These are phyloP conservation scores for Poeciliopsis retropinna DNA, from an alignment of 2,113 vertebrate species.

Conservation along the genomic window DNA sequence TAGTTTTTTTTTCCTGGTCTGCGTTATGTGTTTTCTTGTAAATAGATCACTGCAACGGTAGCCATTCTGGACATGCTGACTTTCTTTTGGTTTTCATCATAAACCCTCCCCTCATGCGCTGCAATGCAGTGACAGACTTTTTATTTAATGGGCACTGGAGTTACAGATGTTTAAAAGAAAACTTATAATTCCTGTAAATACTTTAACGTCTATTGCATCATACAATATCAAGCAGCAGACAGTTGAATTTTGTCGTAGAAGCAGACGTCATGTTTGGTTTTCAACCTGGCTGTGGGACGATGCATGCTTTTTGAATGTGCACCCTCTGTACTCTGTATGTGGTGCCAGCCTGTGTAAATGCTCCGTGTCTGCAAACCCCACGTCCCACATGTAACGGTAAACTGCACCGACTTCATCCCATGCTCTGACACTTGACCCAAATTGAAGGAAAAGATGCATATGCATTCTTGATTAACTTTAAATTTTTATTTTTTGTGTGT, in stretches of 20 bases:
- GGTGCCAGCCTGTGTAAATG: slow-evolving; percentile 70
- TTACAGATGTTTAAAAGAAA: slow-evolving; percentile 52
- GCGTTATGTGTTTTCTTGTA: slow-evolving; percentile 77
- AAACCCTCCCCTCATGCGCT: slow-evolving; percentile 35
- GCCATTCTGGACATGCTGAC: slow-evolving; percentile 47
- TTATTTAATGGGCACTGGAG: slow-evolving; percentile 66
- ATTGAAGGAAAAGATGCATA: slow-evolving; percentile 59
- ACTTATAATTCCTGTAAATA: slow-evolving; percentile 73
- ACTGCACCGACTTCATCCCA: background rate
- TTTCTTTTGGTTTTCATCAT: slow-evolving; percentile 37
- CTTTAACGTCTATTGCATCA: slow-evolving; percentile 59
- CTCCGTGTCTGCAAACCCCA: slow-evolving; percentile 59
- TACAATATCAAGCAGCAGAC: slow-evolving; percentile 58
- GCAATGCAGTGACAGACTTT: slow-evolving; percentile 47
- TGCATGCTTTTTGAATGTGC: slow-evolving; percentile 77
- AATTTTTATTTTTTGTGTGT: slow-evolving; percentile 26
- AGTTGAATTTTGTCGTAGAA: slow-evolving; percentile 53
- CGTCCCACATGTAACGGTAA: slow-evolving; percentile 51
- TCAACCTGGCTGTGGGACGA: slow-evolving; percentile 56
- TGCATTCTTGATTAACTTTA: slow-evolving; percentile 28
- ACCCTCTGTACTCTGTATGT: slow-evolving; percentile 64
- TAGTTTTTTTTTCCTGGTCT: slow-evolving; percentile 44
- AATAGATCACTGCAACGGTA: slow-evolving; percentile 71
- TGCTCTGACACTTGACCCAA: slow-evolving; percentile 24
- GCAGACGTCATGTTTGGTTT: slow-evolving; percentile 38